phyloP scores from a whole-genome alignment of 2,888 invertebrate genomes.

The Polydrusus pterygomalis region DNA sequence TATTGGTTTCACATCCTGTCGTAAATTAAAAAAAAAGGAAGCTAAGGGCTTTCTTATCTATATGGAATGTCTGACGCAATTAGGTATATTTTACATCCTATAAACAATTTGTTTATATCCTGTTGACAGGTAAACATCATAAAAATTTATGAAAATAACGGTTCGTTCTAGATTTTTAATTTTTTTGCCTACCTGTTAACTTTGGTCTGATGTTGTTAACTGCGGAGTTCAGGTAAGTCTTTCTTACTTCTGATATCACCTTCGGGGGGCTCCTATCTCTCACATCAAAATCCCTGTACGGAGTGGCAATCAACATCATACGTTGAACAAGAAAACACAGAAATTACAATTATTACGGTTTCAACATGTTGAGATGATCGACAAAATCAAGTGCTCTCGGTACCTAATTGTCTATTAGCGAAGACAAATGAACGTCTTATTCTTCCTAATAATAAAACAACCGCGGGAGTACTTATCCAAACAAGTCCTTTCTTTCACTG shows the following conservation, averaged over 20 bases:
- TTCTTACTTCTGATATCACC: constrained; percentile 69
- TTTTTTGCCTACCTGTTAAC: constrained; percentile 65
- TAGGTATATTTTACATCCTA: no score
- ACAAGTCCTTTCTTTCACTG: background rate
- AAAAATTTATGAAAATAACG: no score
- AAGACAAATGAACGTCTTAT: background rate
- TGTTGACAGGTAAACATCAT: no score
- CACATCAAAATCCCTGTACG: constrained; percentile 63
- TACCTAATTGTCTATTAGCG: constrained; percentile 5
- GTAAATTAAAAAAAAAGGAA: no score
- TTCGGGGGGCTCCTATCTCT: constrained; percentile 66
- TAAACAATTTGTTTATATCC: no score
- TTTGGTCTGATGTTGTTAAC: constrained; percentile 65
- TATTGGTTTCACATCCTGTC: no score
- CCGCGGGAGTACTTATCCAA: no score
- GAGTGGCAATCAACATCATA: constrained; percentile 65
- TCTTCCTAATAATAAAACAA: background rate
- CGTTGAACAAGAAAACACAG: constrained; percentile 4
- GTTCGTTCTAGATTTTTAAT: no score
- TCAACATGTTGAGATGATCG: background rate
- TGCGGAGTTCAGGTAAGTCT: constrained; percentile 62
- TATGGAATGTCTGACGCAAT: no score
- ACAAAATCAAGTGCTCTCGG: background rate
- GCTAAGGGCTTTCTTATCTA: no score
- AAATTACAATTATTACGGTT: background rate